Percentiles rank a stretch among this genome's conserved stretches.
phyloP scores from a whole-genome alignment of 2,113 vertebrate species.

The Drymodes brunneopygia region DNA sequence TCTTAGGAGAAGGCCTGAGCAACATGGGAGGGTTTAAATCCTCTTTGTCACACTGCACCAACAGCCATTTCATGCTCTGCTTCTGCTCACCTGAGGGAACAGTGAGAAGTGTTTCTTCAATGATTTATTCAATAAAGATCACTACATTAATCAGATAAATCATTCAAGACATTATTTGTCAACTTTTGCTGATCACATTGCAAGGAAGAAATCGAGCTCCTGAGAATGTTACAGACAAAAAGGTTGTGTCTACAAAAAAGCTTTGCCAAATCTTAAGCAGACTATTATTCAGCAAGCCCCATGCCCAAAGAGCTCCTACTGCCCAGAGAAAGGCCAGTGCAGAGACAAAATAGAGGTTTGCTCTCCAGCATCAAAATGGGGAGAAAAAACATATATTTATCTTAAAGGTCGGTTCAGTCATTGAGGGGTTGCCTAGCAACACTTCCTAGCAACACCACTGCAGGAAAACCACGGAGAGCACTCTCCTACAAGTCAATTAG shows the following conservation, averaged over 20 bases:
- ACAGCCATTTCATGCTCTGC: neutral
- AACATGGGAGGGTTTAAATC: neutral
- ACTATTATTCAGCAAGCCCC: neutral
- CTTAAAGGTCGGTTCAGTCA: slow-evolving; percentile 60
- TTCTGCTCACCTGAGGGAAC: neutral
- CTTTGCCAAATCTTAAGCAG: neutral
- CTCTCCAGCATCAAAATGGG: slow-evolving; percentile 41
- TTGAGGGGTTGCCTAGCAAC: slow-evolving; percentile 64
- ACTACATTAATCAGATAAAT: slow-evolving; percentile 31
- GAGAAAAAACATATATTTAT: slow-evolving; percentile 60
- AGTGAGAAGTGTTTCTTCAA: neutral
- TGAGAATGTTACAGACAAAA: neutral
- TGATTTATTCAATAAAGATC: neutral
- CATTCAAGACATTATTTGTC: slow-evolving; percentile 2
- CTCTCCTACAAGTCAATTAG: slow-evolving; percentile 58
- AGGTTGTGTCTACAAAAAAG: neutral
- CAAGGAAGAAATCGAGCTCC: neutral
- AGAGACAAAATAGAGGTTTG: slow-evolving; percentile 6
- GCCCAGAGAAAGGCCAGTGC: neutral
- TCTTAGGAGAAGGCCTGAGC: neutral
- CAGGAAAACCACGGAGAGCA: slow-evolving; percentile 4
- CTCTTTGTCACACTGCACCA: neutral
- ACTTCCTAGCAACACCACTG: slow-evolving; percentile 60
- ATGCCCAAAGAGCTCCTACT: neutral
- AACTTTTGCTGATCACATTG: neutral